Percentiles rank a stretch among this genome's conserved stretches.
Evolutionary conservation across 2,797 vertebrate genomes (phyloP).

Genomic region (Chaunax sp.): DNA sequence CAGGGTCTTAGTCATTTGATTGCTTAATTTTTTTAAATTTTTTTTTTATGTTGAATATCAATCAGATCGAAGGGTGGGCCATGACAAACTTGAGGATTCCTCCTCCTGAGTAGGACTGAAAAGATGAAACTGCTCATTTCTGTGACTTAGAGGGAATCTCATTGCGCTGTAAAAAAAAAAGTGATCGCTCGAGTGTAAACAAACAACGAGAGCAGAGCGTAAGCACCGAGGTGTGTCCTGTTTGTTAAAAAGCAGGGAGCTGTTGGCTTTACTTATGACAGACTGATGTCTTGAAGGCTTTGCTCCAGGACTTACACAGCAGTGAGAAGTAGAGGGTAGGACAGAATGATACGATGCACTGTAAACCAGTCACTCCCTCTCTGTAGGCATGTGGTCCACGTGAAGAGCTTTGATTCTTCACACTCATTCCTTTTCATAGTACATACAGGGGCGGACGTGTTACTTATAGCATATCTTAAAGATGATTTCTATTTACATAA

Average conservation of each 20-base stretch:
- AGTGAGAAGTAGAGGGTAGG: conserved; percentile 20
- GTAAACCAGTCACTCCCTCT: conserved; percentile 22
- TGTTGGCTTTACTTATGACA: conserved; percentile 40
- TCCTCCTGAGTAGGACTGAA: conserved; percentile 28
- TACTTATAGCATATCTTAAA: conserved; percentile 75
- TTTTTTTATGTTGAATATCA: conserved; percentile 49
- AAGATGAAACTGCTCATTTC: conserved; percentile 21
- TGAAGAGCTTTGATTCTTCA: conserved; percentile 59
- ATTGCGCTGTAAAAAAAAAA: conserved; percentile 52
- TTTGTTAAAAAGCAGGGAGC: conserved; percentile 41
- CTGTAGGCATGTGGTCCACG: conserved; percentile 27
- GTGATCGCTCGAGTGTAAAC: conserved; percentile 44
- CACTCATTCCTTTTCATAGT: conserved; percentile 63
- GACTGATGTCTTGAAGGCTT: conserved; percentile 36
- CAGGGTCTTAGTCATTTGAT: conserved; percentile 63
- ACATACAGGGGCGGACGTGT: conserved; percentile 67
- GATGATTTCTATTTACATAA: conserved; percentile 74
- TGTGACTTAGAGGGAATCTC: conserved; percentile 26
- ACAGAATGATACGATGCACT: conserved; percentile 12
- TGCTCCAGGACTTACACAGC: conserved; percentile 21
- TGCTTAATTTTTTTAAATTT: conserved; percentile 29
- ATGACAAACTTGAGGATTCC: conserved; percentile 35
- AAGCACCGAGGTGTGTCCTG: conserved; percentile 38
- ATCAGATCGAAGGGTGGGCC: conserved; percentile 52
- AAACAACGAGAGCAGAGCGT: conserved; percentile 27